Evolutionary conservation across 2,797 vertebrate species (phyloP).

Genomic region (Perodicticus potto): DNA sequence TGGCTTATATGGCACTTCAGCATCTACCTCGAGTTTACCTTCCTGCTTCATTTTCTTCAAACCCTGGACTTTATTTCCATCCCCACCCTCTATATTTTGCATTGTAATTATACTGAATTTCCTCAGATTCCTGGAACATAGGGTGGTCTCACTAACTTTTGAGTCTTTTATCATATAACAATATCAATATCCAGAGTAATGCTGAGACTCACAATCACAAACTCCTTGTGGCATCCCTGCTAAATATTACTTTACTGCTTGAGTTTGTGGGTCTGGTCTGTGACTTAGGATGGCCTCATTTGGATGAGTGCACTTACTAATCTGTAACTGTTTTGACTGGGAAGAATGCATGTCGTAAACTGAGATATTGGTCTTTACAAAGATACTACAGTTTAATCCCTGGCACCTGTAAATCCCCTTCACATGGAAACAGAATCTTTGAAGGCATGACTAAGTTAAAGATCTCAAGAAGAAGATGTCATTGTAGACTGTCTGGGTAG

Average conservation of each 20-base stretch:
- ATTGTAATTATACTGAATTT: not conserved
- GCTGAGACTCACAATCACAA: not conserved
- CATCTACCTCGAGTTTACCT: not conserved
- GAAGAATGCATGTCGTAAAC: not conserved
- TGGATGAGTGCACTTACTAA: not conserved
- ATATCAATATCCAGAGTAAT: not conserved
- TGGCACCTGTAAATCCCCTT: not conserved
- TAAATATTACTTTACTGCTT: not conserved
- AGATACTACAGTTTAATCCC: not conserved
- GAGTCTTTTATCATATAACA: not conserved
- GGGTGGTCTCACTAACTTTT: not conserved
- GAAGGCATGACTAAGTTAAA: not conserved
- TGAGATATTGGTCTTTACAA: fast-evolving
- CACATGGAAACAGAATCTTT: not conserved
- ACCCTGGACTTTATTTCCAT: not conserved
- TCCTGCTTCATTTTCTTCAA: not conserved
- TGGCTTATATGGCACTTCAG: not conserved
- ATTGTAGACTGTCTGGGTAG: not conserved
- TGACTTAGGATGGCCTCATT: not conserved
- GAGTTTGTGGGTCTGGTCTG: not conserved
- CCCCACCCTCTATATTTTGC: not conserved
- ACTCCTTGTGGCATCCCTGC: not conserved
- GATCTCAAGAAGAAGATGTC: not conserved
- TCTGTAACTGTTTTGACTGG: not conserved
- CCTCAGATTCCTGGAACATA: not conserved